Conservation (phyloP, 2,113 vertebrate species). For the Catharus bicknelli region DNA sequence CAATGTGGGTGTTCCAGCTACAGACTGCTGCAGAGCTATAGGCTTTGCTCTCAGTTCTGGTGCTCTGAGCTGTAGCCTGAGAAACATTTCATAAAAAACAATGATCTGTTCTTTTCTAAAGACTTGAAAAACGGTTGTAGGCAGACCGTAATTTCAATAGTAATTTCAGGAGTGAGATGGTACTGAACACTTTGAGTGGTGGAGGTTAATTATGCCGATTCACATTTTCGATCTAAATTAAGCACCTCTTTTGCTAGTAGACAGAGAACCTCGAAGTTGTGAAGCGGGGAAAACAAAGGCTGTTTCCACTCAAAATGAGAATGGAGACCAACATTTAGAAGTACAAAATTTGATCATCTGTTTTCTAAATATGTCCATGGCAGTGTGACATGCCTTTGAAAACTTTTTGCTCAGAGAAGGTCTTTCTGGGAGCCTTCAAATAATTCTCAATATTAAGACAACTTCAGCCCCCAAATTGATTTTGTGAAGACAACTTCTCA, state of each 20-base stretch:
- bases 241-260: conserved; percentile 69
- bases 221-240: conserved; percentile 83
- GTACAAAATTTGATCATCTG: conserved; percentile 75
- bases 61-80: conserved; percentile 60
- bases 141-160: conserved; percentile 61
- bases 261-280: conserved; percentile 78
- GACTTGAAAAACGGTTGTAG: conserved; percentile 75
- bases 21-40: conserved; percentile 39
- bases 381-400: conserved; percentile 28
- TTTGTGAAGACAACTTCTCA: conserved; percentile 30
- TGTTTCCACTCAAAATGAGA: conserved; percentile 76
- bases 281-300: conserved; percentile 76
- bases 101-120: conserved; percentile 74
- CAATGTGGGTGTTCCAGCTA: conserved; percentile 5
- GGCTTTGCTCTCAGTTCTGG: conserved; percentile 51
- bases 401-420: conserved; percentile 19
- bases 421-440: conserved; percentile 13
- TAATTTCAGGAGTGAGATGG: conserved; percentile 77
- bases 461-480: not conserved
- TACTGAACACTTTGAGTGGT: conserved; percentile 62
- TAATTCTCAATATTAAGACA: not conserved
- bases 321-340: conserved; percentile 69
- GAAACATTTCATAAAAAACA: conserved; percentile 72
- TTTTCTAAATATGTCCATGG: conserved; percentile 72
- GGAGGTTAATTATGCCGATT: conserved; percentile 77